These are phyloP conservation scores for Thecophora atra DNA, from an alignment of 2,888 invertebrate genomes.

Conservation along the genomic window DNA sequence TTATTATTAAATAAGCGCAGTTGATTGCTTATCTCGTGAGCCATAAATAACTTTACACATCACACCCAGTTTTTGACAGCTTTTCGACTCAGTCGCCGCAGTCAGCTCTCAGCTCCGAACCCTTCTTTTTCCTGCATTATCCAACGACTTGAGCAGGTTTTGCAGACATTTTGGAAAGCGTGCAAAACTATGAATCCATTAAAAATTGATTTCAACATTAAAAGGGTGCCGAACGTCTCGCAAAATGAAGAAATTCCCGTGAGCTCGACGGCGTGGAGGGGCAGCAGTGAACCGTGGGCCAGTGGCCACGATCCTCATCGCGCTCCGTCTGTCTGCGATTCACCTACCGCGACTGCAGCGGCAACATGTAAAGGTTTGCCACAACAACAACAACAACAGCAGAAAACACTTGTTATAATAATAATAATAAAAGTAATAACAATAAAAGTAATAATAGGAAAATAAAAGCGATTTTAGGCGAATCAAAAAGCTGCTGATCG, in stretches of 20 bases:
- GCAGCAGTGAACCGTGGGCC: conserved; percentile 35
- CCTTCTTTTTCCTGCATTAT: neutral
- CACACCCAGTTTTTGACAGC: conserved; percentile 9
- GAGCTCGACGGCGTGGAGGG: conserved; percentile 59
- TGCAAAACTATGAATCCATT: conserved; percentile 18
- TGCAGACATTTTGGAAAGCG: conserved; percentile 19
- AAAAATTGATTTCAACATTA: conserved; percentile 21
- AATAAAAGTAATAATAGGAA: too few relatives aligned
- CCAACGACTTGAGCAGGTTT: neutral
- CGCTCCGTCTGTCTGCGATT: conserved; percentile 33
- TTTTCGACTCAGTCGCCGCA: neutral
- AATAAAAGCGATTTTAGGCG: neutral
- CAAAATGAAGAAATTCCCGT: conserved; percentile 52
- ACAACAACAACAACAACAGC: neutral
- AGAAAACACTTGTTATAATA: neutral
- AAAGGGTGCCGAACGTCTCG: conserved; percentile 46
- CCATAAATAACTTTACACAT: neutral
- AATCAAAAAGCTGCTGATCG: conserved; percentile 14
- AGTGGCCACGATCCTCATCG: conserved; percentile 7
- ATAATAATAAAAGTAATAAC: neutral
- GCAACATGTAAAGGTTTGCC: conserved; percentile 9
- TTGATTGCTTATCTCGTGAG: neutral
- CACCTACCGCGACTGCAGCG: conserved; percentile 1
- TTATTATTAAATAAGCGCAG: neutral
- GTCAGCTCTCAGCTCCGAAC: neutral